These are phyloP conservation scores for Bicyclus anynana DNA, from an alignment of 1,140 invertebrate genomes.

Conservation along the genomic window DNA sequence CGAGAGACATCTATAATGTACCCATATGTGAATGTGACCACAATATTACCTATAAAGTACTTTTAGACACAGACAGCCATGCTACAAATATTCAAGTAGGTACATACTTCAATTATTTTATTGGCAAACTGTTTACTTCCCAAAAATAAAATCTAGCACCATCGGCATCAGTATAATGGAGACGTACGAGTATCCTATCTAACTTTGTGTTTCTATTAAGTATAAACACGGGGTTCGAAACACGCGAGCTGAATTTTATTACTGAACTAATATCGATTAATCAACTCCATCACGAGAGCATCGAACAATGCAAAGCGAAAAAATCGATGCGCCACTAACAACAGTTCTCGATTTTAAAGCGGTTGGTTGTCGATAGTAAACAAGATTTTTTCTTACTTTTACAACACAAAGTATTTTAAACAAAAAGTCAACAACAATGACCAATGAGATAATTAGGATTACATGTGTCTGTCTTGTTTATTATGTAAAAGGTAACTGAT, in stretches of 20 bases:
- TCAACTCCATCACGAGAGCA: constrained; percentile 41
- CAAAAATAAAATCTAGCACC: background rate
- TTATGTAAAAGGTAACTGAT: too few species aligned
- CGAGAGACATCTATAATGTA: too few species aligned
- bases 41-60: too few species aligned
- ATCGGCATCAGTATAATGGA: background rate
- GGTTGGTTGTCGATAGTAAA: background rate
- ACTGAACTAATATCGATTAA: constrained; percentile 51
- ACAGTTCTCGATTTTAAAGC: constrained; percentile 34
- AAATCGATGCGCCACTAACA: constrained; percentile 31
- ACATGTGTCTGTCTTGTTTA: too few species aligned
- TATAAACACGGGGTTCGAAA: constrained; percentile 12
- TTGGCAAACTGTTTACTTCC: background rate
- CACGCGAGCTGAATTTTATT: constrained; percentile 33
- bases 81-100: too few species aligned
- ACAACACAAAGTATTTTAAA: too few species aligned
- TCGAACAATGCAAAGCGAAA: constrained; percentile 39
- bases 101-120: too few species aligned
- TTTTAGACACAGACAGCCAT: too few species aligned
- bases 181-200: background rate
- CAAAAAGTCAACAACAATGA: too few species aligned
- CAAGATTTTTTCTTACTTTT: background rate
- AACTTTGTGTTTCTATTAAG: constrained; percentile 16
- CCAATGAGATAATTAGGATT: too few species aligned
- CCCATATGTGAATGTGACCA: too few species aligned